Evolutionary conservation across 1,140 invertebrate genomes (phyloP), one percentile per base, ranked within the genome.

Genomic region (Pogonomyrmex californicus): DNA sequence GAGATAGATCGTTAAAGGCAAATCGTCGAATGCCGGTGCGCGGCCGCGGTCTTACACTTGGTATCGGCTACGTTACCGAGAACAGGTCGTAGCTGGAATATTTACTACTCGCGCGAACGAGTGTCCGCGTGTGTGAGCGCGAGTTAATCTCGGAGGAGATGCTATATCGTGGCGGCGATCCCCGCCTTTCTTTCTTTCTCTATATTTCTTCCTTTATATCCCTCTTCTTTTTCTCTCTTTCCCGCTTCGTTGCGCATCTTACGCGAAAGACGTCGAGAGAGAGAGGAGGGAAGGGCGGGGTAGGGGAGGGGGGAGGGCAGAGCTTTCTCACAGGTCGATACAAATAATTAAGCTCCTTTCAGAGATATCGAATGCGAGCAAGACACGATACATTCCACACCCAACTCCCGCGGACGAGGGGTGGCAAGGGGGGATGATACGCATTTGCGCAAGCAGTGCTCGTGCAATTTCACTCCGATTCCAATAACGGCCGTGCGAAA

Each of bases 81-180:
- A 77, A 63, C 58, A 62, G 60, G 71, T 70, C 68, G 82, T 63
- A 85, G 9, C 36, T 10, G 38, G 73, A 76, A 68, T 58, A 87
- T 87, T 87, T 87, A 87, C 73, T 83, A 87, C 0, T 86, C 73
- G 62, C 83, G 4, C 73, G 66, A 63, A 83, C 66, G 49, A 83
- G 68, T 83, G 68, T 83, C 66, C 23, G 58, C 60, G 56, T 38
- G 14, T 17, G 23, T 23, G 23, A 23, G 47, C 78, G n/a, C 60
- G 70, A 87, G 62, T 87, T 85, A 87, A 87, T 87, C 68, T 70
- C 36, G n/a, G 51, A 56, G 58, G 81, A 23, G 23, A 76, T 81
- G 44, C 77, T 51, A 58, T 0, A 23, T 23, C 76, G 14, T 56
- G 33, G 33, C 36, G 4, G 49, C 38, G 36, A 49, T 36, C 23